phyloP scores from a whole-genome alignment of 2,113 vertebrate genomes.

The Columbina picui region DNA sequence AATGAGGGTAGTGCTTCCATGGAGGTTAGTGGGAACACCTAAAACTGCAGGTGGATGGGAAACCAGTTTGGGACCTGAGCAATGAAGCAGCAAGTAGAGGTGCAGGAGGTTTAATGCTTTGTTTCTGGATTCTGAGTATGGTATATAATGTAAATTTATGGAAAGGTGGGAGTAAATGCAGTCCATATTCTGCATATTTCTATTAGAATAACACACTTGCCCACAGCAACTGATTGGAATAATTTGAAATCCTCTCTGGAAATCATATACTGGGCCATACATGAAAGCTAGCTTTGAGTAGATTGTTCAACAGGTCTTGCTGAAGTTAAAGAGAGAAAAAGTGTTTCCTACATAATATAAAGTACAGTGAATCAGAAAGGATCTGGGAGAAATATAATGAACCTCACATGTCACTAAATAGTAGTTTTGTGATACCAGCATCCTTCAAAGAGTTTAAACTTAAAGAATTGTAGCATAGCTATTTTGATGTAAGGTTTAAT shows the following conservation, averaged over 20 bases:
- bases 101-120: neutral
- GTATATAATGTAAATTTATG: neutral
- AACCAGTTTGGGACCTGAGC: neutral
- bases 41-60: neutral
- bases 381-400: neutral
- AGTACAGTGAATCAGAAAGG: neutral
- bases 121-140: neutral
- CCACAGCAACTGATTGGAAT: neutral
- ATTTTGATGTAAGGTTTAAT: neutral
- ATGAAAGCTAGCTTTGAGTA: neutral
- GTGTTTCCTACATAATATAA: neutral
- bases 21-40: neutral
- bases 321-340: neutral
- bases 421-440: neutral
- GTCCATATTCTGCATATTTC: neutral
- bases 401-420: neutral
- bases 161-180: neutral
- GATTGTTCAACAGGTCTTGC: neutral
- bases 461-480: neutral
- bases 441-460: neutral
- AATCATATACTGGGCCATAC: neutral
- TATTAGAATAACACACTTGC: neutral
- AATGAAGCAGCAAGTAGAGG: neutral
- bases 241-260: neutral
- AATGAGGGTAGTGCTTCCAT: neutral